Conservation (phyloP, 2,797 vertebrate species). For the Rhadinocentrus ornatus region DNA sequence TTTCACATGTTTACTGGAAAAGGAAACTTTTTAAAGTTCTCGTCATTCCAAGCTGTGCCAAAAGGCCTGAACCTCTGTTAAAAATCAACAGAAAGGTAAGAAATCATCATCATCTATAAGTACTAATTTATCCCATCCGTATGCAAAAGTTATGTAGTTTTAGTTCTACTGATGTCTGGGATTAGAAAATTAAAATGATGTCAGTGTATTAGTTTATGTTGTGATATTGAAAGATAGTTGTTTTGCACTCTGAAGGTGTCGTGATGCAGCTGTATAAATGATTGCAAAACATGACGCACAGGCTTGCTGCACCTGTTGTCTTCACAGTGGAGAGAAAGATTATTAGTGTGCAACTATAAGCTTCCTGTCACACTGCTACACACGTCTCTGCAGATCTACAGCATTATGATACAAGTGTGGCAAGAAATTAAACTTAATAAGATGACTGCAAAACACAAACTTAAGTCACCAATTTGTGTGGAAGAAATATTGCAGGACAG, state of each 20-base stretch:
- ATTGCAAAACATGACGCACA: neutral
- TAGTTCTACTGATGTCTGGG: neutral
- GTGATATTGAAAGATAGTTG: neutral
- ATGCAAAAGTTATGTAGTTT: neutral
- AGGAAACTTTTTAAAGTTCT: slow-evolving; percentile 11
- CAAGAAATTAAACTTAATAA: neutral
- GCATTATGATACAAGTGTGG: neutral
- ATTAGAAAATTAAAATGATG: neutral
- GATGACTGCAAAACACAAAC: neutral
- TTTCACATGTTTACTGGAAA: slow-evolving; percentile 39
- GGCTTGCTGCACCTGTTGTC: slow-evolving; percentile 18
- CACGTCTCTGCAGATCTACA: too few species aligned
- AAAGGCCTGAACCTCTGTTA: slow-evolving; percentile 31
- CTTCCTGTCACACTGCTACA: neutral
- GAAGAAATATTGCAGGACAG: too few species aligned
- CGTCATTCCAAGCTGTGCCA: slow-evolving; percentile 30
- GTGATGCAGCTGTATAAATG: neutral
- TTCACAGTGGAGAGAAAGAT: slow-evolving; percentile 14
- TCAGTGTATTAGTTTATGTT: neutral
- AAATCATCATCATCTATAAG: neutral
- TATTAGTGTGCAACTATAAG: neutral
- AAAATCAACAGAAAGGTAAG: slow-evolving; percentile 63
- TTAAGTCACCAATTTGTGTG: too few species aligned
- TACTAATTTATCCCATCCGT: neutral
- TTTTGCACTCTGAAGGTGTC: neutral